Evolutionary conservation across 2,797 vertebrate species (phyloP), one percentile per base, ranked within the genome.

Genomic region (Petrocephalus schoutedeni): DNA sequence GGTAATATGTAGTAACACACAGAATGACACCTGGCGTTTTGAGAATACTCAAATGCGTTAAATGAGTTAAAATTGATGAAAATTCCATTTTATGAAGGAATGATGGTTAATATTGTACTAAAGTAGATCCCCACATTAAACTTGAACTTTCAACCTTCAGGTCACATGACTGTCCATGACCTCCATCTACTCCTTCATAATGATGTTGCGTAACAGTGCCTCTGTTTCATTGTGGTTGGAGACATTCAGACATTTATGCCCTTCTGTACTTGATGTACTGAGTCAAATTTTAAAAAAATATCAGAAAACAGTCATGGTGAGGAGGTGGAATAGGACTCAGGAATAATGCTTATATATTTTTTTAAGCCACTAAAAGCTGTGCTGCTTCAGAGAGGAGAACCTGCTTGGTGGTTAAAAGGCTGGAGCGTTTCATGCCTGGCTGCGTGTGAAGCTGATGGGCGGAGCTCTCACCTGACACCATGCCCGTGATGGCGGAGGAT

Each of bases 401-500:
- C 41, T 80, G 41, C 74, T 80, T 45, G 19, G 41, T 80, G 19
- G 16, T 49, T 49, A 10, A 80, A 80, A 80, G 41, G 74, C 41
- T 45, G 1, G 7, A 80, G 74, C 16, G 23, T 16, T 7, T 74
- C 32, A 19, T 74, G 67, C 32, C 53, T 14, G 51, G 21, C 53
- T 32, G 32, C 56, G 32, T 59, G 32, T 51, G 80, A 53, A 54
- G 45, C 85, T 86, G 54, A 19, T 8, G n/a, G 85, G 85, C 16
- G 28, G 85, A 86, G 21, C 14, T 57, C 89, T 92, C 95, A 98
- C 97, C 97, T 94, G 97, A 94, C 74, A 98, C 97, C 96, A 98
- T 97, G 92, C 97, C 96, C 0, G 96, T 96, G 91, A 98, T 97
- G 90, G 97, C 95, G 0, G 97, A 98, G 36, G 97, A 96, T n/a